Percentiles rank a stretch among this genome's conserved stretches.
phyloP scores from a whole-genome alignment of 2,113 vertebrate genomes.

The Anguilla japonica region DNA sequence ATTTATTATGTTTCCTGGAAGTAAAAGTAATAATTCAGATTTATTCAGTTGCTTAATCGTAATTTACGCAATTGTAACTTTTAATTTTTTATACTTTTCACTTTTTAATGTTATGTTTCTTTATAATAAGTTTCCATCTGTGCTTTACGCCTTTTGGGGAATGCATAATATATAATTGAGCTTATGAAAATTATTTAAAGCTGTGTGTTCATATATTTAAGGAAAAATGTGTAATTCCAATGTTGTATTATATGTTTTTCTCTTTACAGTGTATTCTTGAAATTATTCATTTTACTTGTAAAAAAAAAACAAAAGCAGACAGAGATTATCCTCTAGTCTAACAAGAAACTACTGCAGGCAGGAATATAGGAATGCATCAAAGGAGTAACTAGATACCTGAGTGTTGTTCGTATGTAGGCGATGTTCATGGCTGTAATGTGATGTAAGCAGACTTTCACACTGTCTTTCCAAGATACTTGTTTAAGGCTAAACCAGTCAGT shows the following conservation, averaged over 20 bases:
- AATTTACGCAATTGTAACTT: not conserved
- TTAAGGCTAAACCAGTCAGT: conserved; percentile 18
- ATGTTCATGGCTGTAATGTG: conserved; percentile 15
- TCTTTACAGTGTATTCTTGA: conserved; percentile 47
- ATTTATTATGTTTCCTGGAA: not conserved
- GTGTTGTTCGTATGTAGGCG: conserved; percentile 40
- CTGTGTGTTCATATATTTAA: conserved; percentile 66
- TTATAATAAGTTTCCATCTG: not conserved
- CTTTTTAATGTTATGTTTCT: not conserved
- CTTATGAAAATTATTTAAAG: conserved; percentile 56
- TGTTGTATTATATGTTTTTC: conserved; percentile 52
- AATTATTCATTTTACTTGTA: conserved; percentile 43
- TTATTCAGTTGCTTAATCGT: not conserved
- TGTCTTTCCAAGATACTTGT: conserved; percentile 61
- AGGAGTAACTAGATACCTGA: conserved; percentile 54
- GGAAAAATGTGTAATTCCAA: conserved; percentile 54
- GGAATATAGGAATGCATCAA: conserved; percentile 59
- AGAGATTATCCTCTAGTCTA: conserved; percentile 31
- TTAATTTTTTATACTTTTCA: not conserved
- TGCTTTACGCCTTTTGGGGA: conserved; percentile 34
- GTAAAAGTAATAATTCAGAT: not conserved
- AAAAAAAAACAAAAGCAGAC: conserved; percentile 42
- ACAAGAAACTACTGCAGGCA: conserved; percentile 67
- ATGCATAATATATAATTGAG: conserved; percentile 44
- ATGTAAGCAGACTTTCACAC: not conserved